Evolutionary conservation across 2,888 invertebrate species (phyloP).

Genomic region (Sturmia bella): DNA sequence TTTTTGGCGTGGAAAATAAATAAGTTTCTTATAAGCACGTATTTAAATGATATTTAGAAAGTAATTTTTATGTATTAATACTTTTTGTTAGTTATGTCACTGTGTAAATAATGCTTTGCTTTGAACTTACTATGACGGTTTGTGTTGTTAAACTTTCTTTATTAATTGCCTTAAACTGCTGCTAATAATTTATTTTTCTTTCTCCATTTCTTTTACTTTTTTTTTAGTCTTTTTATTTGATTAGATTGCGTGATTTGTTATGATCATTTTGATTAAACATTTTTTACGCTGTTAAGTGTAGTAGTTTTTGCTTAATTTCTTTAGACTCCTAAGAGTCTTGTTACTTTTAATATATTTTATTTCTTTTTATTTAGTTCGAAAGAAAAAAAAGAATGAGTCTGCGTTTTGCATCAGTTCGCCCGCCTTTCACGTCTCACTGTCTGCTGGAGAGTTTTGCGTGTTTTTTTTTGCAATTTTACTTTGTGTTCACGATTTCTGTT

Average conservation of each 20-base stretch:
- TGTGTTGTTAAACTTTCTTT: no score
- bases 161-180: not conserved
- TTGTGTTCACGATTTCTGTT: constrained; percentile 35
- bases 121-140: no score
- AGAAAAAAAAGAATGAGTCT: not conserved
- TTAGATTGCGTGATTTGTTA: constrained; percentile 65
- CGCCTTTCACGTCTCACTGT: not conserved
- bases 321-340: not conserved
- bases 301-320: not conserved
- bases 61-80: no score
- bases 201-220: not conserved
- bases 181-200: not conserved
- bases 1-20: no score
- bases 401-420: not conserved
- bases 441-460: not conserved
- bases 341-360: not conserved
- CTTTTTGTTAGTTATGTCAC: no score
- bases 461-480: not conserved
- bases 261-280: constrained; percentile 38
- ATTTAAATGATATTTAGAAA: no score
- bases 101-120: no score
- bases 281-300: constrained; percentile 11
- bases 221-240: constrained; percentile 21
- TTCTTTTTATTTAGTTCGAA: not conserved
- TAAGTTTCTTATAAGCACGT: no score